phyloP scores from a whole-genome alignment of 2,888 invertebrate species.

The Apodemia zela region DNA sequence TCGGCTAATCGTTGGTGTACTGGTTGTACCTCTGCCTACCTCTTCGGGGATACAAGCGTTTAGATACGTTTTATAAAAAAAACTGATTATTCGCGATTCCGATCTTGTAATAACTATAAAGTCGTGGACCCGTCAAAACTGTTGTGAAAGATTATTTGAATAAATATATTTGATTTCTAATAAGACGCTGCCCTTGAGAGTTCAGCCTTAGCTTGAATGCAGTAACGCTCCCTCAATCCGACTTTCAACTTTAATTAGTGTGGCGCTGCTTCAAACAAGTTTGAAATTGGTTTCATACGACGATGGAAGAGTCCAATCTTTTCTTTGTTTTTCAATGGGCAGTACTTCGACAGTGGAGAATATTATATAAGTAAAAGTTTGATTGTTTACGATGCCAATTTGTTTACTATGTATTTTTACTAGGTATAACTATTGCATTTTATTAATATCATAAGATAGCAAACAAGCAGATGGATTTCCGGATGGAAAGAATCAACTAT shows the following conservation, averaged over 20 bases:
- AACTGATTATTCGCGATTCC: no score
- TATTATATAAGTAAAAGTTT: slow-evolving; percentile 9
- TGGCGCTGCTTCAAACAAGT: slow-evolving; percentile 8
- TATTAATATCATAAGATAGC: no score
- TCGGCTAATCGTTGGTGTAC: no score
- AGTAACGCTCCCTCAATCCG: slow-evolving; percentile 7
- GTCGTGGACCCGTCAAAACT: not conserved
- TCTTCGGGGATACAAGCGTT: no score
- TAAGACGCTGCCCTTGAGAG: not conserved
- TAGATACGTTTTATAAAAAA: no score
- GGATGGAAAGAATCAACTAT: no score
- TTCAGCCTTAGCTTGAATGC: not conserved
- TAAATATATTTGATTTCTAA: not conserved
- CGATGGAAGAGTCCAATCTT: slow-evolving; percentile 15
- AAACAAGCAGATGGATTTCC: no score
- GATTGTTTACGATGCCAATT: not conserved
- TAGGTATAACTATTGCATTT: no score
- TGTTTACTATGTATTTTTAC: not conserved
- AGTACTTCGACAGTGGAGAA: not conserved
- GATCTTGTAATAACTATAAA: no score
- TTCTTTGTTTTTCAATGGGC: slow-evolving; percentile 13
- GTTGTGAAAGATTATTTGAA: not conserved
- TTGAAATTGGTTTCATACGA: slow-evolving; percentile 15
- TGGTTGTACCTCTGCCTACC: no score
- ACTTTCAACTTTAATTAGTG: slow-evolving; percentile 17